Conservation (phyloP, 1,140 invertebrate species). For the Ooceraea biroi region DNA sequence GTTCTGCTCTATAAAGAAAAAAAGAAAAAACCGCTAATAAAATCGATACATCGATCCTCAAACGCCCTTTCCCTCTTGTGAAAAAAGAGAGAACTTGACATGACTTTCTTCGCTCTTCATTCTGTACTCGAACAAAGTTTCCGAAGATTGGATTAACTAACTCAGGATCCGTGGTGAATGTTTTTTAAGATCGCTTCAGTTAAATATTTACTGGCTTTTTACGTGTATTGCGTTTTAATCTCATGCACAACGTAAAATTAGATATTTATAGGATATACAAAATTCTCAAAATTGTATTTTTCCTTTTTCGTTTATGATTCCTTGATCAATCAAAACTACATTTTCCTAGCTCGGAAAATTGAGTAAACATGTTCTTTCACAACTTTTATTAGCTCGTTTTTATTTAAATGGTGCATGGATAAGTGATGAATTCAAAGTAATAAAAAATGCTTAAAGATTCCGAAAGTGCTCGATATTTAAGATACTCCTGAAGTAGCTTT, state of each 20-base stretch:
- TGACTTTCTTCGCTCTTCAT: not conserved
- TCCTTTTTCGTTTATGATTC: not conserved
- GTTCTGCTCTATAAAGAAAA: not conserved
- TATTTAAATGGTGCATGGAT: not conserved
- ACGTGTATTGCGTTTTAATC: not conserved
- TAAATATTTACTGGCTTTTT: not conserved
- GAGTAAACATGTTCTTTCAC: not conserved
- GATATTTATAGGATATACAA: not conserved
- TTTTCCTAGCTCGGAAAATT: not conserved
- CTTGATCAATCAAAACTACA: not conserved
- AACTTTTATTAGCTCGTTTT: not conserved
- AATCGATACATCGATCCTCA: conserved; percentile 2
- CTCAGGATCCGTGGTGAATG: not conserved
- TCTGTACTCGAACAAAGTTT: not conserved
- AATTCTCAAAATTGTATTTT: not conserved
- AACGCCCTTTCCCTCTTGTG: not conserved
- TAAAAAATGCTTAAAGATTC: not conserved
- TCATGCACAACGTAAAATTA: not conserved
- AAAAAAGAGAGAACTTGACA: not conserved
- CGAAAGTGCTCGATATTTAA: not conserved
- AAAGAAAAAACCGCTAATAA: not conserved
- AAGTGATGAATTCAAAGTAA: too few relatives aligned
- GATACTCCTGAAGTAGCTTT: not conserved
- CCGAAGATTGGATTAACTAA: not conserved
- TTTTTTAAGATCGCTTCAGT: not conserved